Evolutionary conservation across 2,888 invertebrate species (phyloP), one percentile per base, ranked within the genome.

Genomic region (Choreutis nemorana): DNA sequence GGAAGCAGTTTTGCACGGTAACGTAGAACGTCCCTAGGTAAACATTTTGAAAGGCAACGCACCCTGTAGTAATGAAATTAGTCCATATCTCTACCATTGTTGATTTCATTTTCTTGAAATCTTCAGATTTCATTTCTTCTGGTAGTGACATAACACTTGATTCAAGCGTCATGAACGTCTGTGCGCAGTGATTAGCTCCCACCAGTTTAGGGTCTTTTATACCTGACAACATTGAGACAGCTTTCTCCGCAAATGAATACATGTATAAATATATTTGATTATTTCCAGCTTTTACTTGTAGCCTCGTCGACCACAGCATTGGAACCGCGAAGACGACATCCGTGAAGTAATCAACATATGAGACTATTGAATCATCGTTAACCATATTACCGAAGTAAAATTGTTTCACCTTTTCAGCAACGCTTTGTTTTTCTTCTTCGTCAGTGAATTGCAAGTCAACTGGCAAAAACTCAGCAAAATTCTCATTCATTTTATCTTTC

Each of bases 401-500:
- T 4, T 48, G 28, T 36, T 55, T 60, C 1, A 57, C 33, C 14
- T 24, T 13, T n/a, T 42, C 22, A 0, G 53, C 53, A 0, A 64
- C 44, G 18, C 37, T 10, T 34, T 54, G 41, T 39, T 42, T 56
- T 34, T 60, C 46, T 3, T 39, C 26, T 1, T 54, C 37, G 24
- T 29, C 47, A 9, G 47, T 30, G 36, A 67, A 65, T 23, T 48
- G 32, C 3, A 70, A 39, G 29, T 68, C 55, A 8, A 35, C 42
- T 2, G 68, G 64, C 10, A 70, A 20, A 29, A 61, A 68, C 10
- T 64, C 53, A 1, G 58, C 48, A 43, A 67, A 65, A 0, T 50
- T 55, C n/a, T 48, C 34, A 42, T 60, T 58, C 61, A 71, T 67
- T 30, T 27, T 28, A 1, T 35, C 16, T 35, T 51, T 54, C 55